These are phyloP conservation scores for Hydrolagus colliei DNA, from an alignment of 2,797 vertebrate genomes.

Conservation along the genomic window DNA sequence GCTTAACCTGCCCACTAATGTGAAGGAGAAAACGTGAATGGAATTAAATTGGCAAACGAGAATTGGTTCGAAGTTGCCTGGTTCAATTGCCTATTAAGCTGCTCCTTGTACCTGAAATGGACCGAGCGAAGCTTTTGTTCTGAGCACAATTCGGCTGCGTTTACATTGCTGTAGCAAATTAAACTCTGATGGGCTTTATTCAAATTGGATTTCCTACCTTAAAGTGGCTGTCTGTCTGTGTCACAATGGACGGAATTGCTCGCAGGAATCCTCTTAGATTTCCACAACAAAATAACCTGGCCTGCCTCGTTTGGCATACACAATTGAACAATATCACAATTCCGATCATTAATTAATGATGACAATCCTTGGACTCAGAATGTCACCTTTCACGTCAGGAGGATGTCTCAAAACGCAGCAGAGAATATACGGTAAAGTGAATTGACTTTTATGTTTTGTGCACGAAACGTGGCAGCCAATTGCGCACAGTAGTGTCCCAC, in stretches of 20 bases:
- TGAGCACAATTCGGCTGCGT: neutral
- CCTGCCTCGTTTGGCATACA: too few species aligned
- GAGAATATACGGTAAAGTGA: too few species aligned
- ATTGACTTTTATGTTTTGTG: too few species aligned
- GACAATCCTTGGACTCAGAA: too few species aligned
- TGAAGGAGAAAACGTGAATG: neutral
- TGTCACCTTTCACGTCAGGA: too few species aligned
- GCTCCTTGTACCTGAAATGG: neutral
- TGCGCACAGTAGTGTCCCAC: too few species aligned
- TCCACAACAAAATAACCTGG: too few species aligned
- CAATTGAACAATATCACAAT: too few species aligned
- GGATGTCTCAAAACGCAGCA: too few species aligned
- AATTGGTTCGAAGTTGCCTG: neutral
- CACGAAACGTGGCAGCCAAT: too few species aligned
- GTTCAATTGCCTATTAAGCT: neutral
- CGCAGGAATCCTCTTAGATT: neutral
- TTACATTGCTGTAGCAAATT: neutral
- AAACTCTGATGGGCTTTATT: neutral
- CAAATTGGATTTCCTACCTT: slow-evolving; percentile 6
- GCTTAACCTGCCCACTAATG: neutral
- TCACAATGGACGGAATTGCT: neutral
- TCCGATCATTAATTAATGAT: too few species aligned
- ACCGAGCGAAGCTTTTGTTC: neutral
- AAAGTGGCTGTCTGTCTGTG: neutral
- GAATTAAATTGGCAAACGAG: neutral